Base-by-base conservation (phyloP, 1,140 invertebrate species). In the Meloidogyne hapla region DNA sequence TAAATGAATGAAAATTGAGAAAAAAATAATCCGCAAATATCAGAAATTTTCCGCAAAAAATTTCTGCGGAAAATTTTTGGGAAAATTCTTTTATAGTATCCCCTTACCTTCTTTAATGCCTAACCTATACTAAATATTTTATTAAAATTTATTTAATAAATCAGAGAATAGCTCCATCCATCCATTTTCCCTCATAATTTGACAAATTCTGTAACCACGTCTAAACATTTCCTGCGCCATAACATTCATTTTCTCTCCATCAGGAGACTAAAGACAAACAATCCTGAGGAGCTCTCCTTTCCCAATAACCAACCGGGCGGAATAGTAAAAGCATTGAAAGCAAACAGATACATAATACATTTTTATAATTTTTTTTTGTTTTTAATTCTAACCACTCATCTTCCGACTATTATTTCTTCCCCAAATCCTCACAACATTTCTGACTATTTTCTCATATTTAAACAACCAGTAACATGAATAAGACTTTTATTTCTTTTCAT, bases 331-430 rank as follows among this genome's bases (percentile, higher is more conserved):
- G 42, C 10, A 45, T 45, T n/a, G 42, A 45, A 45, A 45, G 18
- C 48, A 56, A 56, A 56, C 48, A 56, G 48, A 56, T 56, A 56
- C 18, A 56, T 56, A 56, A 56, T n/a, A 56, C 18, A 56, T n/a
- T n/a, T 4, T n/a, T 56, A 21, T n/a, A 56, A 45, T 45, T 45
- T 56, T n/a, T 13, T 56, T 56, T 6, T 56, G 3, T 56, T 56
- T 56, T 56, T n/a, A 56, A 56, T n/a, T n/a, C 18, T 18, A 56
- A 56, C 48, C 48, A 56, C 48, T 56, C 48, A 56, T 56, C 48
- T 56, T 56, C 4, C 48, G 18, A 56, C 48, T 18, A 56, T n/a
- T 56, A n/a, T 56, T n/a, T n/a, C n/a, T n/a, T n/a, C n/a, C n/a
- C 8, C 48, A 56, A 56, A 56, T 56, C 48, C 48, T 56, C 48